Evolutionary conservation across 2,888 invertebrate genomes (phyloP), one percentile per base, ranked within the genome.

Genomic region (Drosophila anomelani): DNA sequence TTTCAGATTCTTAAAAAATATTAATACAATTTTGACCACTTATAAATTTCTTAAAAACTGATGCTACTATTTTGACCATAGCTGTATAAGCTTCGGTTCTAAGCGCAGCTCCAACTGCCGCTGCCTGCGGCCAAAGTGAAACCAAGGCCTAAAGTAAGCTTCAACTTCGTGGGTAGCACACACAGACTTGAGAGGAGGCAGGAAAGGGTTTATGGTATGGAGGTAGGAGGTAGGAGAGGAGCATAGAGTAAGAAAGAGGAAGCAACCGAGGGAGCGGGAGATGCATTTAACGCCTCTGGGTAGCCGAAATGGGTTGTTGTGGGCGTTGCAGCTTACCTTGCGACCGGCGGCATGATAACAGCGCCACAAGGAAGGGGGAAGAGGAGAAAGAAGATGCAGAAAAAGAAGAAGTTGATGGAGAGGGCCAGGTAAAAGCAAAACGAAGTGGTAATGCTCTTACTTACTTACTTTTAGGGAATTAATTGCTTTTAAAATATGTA

Each of bases 251-350:
- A 32, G 29, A 32, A 10, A 32, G 47, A 17, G 39, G 57, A 41
- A 57, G 67, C 70, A 29, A 7, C 29, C 29, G 47, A 29, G 39
- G 57, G 54, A 57, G 68, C 68, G 38, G 34, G 44, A 49, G 68
- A 67, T 68, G 68, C 68, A 83, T 85, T 82, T 79, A 79, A 80
- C 79, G 85, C 82, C 82, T 77, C 64, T 76, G 76, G 79, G 68
- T 39, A 29, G 58, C 49, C 66, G 62, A 61, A 66, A 60, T 69
- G 76, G 72, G 79, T 69, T 75, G 79, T 69, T 75, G 82, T 82
- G 86, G 82, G 82, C 84, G 82, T 82, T 68, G 55, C 66, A 47
- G 64, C 64, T 58, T 66, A 73, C 64, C 72, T 66, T 57, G 57
- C 71, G 38, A 62, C 46, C 36, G 51, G 51, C 51, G 56, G 66